Conservation (phyloP, 2,797 vertebrate species). For the Vireo griseus region DNA sequence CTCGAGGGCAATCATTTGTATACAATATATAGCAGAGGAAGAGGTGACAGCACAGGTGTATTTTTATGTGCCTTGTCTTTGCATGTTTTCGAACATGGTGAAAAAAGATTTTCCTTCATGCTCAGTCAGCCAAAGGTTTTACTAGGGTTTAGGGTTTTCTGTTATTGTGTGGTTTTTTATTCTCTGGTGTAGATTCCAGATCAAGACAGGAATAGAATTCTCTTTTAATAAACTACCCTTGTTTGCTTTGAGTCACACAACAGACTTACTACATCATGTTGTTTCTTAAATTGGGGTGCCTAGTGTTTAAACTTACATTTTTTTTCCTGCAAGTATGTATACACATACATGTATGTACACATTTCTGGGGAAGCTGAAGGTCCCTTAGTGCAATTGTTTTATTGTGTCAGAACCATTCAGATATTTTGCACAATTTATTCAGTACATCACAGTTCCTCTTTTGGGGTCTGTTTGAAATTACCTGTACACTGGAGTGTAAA, state of each 20-base stretch:
- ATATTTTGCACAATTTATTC: neutral
- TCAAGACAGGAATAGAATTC: conserved; percentile 46
- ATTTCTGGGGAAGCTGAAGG: neutral
- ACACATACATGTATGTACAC: neutral
- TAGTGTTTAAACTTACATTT: neutral
- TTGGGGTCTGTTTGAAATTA: neutral
- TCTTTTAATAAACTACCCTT: neutral
- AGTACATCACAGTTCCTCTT: neutral
- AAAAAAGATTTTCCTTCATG: neutral
- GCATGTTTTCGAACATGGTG: conserved; percentile 8
- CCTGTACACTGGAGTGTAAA: neutral
- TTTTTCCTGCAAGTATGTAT: neutral
- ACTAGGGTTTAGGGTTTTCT: neutral
- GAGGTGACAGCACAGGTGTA: conserved; percentile 36
- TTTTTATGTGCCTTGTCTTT: conserved; percentile 45
- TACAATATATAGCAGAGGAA: neutral
- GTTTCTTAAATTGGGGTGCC: neutral
- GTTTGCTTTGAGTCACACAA: neutral
- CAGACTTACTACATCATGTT: neutral
- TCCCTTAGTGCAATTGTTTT: neutral
- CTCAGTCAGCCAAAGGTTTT: neutral
- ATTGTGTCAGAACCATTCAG: neutral
- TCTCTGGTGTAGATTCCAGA: neutral
- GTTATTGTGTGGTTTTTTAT: neutral
- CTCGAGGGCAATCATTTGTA: conserved; percentile 49